Conservation (phyloP, 2,113 vertebrate species). For the Panthera leo region DNA sequence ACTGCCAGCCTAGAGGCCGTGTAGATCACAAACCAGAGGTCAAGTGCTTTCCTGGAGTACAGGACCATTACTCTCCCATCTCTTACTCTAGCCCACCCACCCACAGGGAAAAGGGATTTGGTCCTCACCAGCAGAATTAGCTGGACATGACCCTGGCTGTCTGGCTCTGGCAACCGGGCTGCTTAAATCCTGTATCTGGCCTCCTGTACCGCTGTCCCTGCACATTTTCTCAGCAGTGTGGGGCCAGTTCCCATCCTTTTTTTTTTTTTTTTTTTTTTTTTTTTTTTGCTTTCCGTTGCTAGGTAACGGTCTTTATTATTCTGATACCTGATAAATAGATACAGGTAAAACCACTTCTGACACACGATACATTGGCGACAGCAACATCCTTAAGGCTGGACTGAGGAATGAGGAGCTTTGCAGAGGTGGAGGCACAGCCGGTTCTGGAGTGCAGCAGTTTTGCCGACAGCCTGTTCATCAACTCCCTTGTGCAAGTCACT, state of each 20-base stretch:
- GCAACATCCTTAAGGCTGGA: background rate
- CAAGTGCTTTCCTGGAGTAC: background rate
- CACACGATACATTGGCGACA: background rate
- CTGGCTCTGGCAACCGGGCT: background rate
- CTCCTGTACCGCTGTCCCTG: background rate
- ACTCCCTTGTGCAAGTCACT: background rate
- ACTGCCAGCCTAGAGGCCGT: background rate
- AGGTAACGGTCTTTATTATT: background rate
- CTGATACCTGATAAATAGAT: background rate
- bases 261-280: background rate
- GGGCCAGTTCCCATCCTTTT: background rate
- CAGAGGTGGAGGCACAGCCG: background rate
- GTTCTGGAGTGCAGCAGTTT: background rate
- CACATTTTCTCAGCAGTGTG: background rate
- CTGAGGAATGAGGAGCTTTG: background rate
- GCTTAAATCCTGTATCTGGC: background rate
- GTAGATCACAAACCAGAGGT: background rate
- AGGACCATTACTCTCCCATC: background rate
- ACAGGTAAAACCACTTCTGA: background rate
- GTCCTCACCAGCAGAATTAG: background rate
- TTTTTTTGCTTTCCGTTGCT: background rate
- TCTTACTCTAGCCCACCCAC: background rate
- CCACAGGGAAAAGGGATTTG: background rate
- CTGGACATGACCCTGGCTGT: too few species aligned
- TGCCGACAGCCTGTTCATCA: background rate